Conservation (phyloP, 2,888 invertebrate species). For the Acanthosoma haemorrhoidale region DNA sequence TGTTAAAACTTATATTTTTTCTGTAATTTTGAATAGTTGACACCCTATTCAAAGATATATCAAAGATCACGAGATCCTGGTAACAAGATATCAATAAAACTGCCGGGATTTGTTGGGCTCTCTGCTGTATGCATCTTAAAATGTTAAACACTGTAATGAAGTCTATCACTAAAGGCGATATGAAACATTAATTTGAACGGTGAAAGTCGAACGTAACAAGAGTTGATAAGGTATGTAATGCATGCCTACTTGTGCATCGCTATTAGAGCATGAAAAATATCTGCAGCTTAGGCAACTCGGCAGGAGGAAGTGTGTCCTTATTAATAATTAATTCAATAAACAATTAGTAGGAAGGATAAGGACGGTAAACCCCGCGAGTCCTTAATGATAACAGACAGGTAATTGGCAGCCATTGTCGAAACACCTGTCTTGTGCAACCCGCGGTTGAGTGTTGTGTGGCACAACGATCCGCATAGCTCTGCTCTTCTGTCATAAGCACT, state of each 20-base stretch:
- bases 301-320: background rate
- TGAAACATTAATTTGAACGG: background rate
- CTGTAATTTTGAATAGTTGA: no score
- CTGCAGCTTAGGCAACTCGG: background rate
- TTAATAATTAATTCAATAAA: background rate
- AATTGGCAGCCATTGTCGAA: background rate
- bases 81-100: no score
- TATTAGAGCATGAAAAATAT: slow-evolving; percentile 7
- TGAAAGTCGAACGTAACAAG: background rate
- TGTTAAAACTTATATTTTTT: no score
- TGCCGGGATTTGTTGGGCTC: no score
- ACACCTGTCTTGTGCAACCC: background rate
- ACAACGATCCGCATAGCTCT: background rate
- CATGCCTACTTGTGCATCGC: no score
- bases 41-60: no score
- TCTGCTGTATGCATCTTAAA: no score
- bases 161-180: no score
- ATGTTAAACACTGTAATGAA: no score
- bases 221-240: background rate
- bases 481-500: no score
- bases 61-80: no score
- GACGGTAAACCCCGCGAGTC: no score
- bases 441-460: background rate
- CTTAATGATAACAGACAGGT: background rate
- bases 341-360: background rate